phyloP scores from a whole-genome alignment of 2,113 vertebrate genomes.

The Alligator mississippiensis region DNA sequence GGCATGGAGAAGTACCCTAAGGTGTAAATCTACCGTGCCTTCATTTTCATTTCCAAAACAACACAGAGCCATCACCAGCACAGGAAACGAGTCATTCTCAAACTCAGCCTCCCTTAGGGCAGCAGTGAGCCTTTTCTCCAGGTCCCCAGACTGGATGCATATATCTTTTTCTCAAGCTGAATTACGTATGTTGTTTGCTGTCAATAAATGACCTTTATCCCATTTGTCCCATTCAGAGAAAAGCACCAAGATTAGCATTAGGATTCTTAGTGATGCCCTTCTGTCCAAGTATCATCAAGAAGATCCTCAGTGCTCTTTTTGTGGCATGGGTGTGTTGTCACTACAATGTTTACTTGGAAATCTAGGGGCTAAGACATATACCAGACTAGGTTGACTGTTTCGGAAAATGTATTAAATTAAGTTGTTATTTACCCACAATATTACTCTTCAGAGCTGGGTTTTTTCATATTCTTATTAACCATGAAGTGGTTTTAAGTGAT shows the following conservation, averaged over 20 bases:
- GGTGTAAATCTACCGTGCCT: too few relatives aligned
- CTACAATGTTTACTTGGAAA: neutral
- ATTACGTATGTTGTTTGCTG: accelerated
- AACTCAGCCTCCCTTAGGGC: neutral
- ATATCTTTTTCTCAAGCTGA: neutral
- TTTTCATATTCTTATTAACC: conserved; percentile 52
- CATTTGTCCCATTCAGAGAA: neutral
- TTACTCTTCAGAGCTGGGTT: conserved; percentile 18
- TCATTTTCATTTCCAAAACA: neutral
- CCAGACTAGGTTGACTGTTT: neutral
- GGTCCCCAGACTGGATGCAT: accelerated
- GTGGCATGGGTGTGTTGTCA: neutral
- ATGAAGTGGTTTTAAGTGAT: conserved; percentile 49
- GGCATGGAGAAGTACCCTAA: too few relatives aligned
- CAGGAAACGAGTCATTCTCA: neutral
- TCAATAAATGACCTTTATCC: accelerated
- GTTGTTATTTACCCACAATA: neutral
- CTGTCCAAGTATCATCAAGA: neutral
- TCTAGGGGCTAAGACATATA: conserved; percentile 11
- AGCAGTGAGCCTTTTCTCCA: accelerated
- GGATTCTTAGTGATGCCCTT: neutral
- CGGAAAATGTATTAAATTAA: conserved; percentile 44
- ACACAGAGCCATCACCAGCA: neutral
- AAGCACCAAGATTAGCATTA: neutral
- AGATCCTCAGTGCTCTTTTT: neutral